Base-by-base conservation (phyloP, 1,140 invertebrate genomes). In the Brachionus asplanchnoidis region DNA sequence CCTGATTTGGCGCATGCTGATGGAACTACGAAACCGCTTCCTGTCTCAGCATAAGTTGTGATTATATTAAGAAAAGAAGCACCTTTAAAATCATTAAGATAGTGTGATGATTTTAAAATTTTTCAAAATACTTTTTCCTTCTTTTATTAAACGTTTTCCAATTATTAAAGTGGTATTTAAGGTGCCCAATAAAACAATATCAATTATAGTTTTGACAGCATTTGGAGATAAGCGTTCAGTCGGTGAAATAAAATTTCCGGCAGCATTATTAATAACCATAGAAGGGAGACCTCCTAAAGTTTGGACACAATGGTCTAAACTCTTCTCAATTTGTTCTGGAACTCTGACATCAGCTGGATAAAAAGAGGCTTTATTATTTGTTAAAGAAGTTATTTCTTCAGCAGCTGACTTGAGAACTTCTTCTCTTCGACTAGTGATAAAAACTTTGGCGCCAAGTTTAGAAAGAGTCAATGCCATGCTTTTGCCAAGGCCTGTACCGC, bases 201-300 rank as follows among this genome's bases (percentile, higher is more conserved):
- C 92, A 50, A 91, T 87, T 23, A 92, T 88, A 14, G 91, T 90
- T 84, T 88, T 89, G 87, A 90, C 92, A 8, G 91, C 92, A 88
- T 92, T 92, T 2, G 89, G 84, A 7, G 91, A 91, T 0, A 92
- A 87, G 56, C 90, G 87, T 86, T 92, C 91, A 17, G 91, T 89
- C 8, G 92, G 92, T 6, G 90, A 90, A 75, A 92, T 91, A 86
- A 92, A 92, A 85, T 92, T 92, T 11, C 92, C 92, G 32, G 92
- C 92, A 68, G 92, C 92, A 87, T 92, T 92, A 86, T 92, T 92
- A 14, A 92, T 89, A 36, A 92, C 85, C 14, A 92, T 87, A 77
- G 90, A 88, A 8, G 92, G 92, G 14, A 92, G 87, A 65, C 44
- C 75, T 17, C 92, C 92, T 84, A 92, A 88, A 80, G 89, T 87